phyloP scores from a whole-genome alignment of 2,888 invertebrate species.

The Piscicola geometra region DNA sequence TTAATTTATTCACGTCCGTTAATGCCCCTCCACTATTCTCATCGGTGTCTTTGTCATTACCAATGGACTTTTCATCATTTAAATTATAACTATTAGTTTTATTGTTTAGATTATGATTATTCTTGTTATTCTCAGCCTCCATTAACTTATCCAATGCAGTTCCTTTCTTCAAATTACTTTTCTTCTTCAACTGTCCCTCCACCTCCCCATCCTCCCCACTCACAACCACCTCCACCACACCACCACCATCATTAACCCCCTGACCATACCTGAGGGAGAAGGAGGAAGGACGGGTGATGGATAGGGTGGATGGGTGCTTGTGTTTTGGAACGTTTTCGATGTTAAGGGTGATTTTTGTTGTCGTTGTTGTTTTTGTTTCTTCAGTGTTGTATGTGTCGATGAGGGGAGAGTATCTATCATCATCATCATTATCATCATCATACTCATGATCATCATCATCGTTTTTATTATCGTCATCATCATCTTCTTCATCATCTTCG shows the following conservation, averaged over 20 bases:
- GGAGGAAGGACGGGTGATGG: too few relatives aligned
- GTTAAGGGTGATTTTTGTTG: too few relatives aligned
- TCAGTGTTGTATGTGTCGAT: slow-evolving; percentile 16
- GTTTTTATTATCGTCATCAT: slow-evolving; percentile 1
- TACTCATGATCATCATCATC: slow-evolving; percentile 1
- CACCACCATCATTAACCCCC: background rate
- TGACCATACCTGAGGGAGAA: background rate
- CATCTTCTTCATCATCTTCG: slow-evolving; percentile 1
- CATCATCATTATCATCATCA: slow-evolving; percentile 3
- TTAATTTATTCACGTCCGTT: too few relatives aligned
- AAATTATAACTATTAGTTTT: slow-evolving; percentile 26
- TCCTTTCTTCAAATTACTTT: background rate
- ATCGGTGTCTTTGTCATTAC: too few relatives aligned
- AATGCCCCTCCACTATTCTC: too few relatives aligned
- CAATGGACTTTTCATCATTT: slow-evolving; percentile 63
- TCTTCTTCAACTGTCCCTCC: too few relatives aligned
- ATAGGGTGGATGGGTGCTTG: too few relatives aligned
- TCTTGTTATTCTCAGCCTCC: slow-evolving; percentile 9
- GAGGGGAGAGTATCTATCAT: slow-evolving; percentile 14
- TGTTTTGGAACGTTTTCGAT: too few relatives aligned
- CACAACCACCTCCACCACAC: background rate
- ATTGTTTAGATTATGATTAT: background rate
- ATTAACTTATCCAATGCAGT: background rate
- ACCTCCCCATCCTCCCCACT: background rate
- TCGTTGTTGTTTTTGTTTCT: background rate